Conservation (phyloP, 2,797 vertebrate genomes). For the Macropus fuliginosus region DNA sequence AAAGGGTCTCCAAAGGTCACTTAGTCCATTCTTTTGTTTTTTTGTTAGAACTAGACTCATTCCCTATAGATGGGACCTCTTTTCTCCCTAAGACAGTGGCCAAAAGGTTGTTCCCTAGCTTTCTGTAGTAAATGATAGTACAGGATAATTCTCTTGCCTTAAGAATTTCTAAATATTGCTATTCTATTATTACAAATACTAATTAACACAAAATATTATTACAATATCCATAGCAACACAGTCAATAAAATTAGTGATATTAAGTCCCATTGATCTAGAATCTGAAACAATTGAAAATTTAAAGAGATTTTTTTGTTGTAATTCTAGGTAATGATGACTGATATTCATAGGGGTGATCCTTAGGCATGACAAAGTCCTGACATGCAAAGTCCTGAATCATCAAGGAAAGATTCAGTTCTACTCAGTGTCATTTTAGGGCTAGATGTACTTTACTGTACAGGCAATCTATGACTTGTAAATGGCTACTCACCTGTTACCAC, state of each 20-base stretch:
- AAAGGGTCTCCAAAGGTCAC: neutral
- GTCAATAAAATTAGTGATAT: neutral
- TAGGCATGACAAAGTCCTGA: neutral
- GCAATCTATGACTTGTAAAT: neutral
- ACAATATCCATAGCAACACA: neutral
- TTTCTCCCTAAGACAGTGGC: neutral
- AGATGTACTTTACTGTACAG: neutral
- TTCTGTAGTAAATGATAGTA: neutral
- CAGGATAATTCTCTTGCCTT: neutral
- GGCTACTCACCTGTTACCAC: neutral
- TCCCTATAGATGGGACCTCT: neutral
- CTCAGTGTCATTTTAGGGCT: neutral
- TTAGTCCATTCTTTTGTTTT: neutral
- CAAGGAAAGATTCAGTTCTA: neutral
- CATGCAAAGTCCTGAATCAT: neutral
- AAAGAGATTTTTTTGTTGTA: neutral
- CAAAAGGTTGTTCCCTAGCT: neutral
- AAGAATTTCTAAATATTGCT: neutral
- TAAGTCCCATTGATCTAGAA: neutral
- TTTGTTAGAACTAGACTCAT: neutral
- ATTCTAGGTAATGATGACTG: neutral
- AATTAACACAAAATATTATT: neutral
- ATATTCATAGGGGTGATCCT: neutral
- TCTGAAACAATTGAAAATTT: neutral
- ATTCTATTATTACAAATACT: neutral